Percentiles rank a stretch among this genome's conserved stretches.
phyloP scores from a whole-genome alignment of 2,888 invertebrate species.

The Campoplex nolae region DNA sequence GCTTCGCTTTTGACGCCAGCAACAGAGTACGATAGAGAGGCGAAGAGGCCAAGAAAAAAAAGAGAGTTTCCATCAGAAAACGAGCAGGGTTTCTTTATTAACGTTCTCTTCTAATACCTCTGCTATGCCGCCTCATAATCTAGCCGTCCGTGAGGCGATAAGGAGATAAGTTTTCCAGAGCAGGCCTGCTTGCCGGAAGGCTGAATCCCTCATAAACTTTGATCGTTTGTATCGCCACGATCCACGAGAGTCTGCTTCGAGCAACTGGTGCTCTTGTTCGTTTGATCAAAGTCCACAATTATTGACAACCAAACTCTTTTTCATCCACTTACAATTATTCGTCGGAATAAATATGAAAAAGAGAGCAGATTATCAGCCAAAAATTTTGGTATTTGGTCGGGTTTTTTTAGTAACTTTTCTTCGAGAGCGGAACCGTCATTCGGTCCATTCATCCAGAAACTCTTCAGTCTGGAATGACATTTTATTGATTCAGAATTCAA shows the following conservation, averaged over 20 bases:
- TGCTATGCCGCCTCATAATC: slow-evolving; percentile 52
- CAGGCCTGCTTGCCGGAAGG: neutral
- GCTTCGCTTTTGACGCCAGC: slow-evolving; percentile 12
- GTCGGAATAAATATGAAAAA: neutral
- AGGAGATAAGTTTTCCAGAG: slow-evolving; percentile 62
- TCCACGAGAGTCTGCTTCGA: slow-evolving; percentile 11
- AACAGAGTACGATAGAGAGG: slow-evolving; percentile 26
- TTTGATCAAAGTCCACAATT: slow-evolving; percentile 12
- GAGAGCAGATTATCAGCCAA: neutral
- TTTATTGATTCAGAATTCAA: neutral
- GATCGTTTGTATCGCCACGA: slow-evolving; percentile 56
- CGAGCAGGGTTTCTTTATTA: slow-evolving; percentile 62
- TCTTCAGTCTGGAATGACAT: neutral
- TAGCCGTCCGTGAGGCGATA: slow-evolving; percentile 53
- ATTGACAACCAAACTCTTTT: slow-evolving; percentile 12
- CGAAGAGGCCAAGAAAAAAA: slow-evolving; percentile 1
- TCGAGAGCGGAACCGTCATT: neutral
- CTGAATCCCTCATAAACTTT: slow-evolving; percentile 55
- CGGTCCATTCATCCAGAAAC: too few relatives aligned
- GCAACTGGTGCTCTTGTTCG: slow-evolving; percentile 29
- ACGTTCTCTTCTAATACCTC: slow-evolving; percentile 39
- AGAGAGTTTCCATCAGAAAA: slow-evolving; percentile 55
- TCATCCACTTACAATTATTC: neutral
- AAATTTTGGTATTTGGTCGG: neutral
- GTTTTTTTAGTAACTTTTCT: neutral